Evolutionary conservation across 2,888 invertebrate genomes (phyloP).

Genomic region (Pristionchus mayeri): DNA sequence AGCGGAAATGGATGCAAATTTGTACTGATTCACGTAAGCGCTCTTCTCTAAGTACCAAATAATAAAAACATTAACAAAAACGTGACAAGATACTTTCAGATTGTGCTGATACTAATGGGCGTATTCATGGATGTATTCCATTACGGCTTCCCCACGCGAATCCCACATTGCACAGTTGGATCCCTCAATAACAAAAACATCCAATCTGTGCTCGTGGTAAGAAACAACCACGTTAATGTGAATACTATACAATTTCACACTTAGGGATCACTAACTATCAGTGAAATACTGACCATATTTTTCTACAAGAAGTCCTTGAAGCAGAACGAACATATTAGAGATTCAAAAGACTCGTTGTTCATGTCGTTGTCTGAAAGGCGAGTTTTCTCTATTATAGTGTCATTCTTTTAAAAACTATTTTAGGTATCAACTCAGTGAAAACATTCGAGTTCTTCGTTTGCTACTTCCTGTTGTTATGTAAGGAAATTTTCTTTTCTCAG

Average conservation of each 20-base stretch:
- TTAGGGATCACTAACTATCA: not conserved
- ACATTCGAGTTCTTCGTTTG: not conserved
- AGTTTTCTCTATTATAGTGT: not conserved
- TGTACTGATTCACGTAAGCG: not conserved
- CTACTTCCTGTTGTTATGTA: not conserved
- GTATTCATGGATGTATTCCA: not conserved
- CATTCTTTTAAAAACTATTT: not conserved
- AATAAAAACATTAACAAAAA: not conserved
- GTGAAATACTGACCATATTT: not conserved
- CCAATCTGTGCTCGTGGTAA: not conserved
- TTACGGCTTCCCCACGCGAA: not conserved
- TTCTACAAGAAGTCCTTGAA: not conserved
- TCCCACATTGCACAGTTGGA: not conserved
- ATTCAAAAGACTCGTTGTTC: not conserved
- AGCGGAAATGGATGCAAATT: not conserved
- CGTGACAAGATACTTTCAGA: not conserved
- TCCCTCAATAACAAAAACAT: not conserved
- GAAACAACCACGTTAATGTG: not conserved
- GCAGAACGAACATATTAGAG: not conserved
- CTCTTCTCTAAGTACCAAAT: not conserved
- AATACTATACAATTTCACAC: too few species aligned
- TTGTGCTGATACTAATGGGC: not conserved
- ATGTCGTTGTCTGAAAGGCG: not conserved
- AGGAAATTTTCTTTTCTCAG: not conserved
- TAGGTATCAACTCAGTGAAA: not conserved